Evolutionary conservation across 2,888 invertebrate species (phyloP), one percentile per base, ranked within the genome.

Genomic region (Oxyteleia sp.): DNA sequence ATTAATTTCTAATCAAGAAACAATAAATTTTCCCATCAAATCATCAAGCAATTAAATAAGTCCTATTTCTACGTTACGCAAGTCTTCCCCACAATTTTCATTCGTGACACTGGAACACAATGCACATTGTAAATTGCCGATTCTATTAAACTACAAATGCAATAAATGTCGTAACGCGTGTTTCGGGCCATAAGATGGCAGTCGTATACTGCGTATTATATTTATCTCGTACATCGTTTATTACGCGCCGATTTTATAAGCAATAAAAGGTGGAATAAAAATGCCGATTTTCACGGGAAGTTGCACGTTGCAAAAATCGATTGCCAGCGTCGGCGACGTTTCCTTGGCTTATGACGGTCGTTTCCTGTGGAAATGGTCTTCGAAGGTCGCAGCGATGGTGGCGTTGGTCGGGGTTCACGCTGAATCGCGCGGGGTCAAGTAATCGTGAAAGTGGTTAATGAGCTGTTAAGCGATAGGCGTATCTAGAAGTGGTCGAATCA

Each of bases 381-480:
- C n/a, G n/a, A 71, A 82, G 75, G 75, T 76, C 64, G 57, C 2
- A 7, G 41, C 49, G 69, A 64, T 49, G 45, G 68, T 64, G 45
- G 38, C 32, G 49, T 64, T 68, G 61, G 68, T 23, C 59, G 51
- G 32, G 57, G 82, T 75, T 82, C 69, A 69, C 49, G 29, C 16
- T 55, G 69, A 53, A 82, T 82, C 55, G 71, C 29, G 45, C 51
- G 68, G 75, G 84, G 84, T 84, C 84, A 82, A 82, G 74, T 64
- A 75, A 80, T 84, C 82, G 86, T 84, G 85, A 57, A 86, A 85
- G 86, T 86, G 86, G 84, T 88, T 89, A 89, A 89, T 89, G 89
- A 87, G 86, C 88, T 89, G 89, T 89, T 89, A 89, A 89, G 85
- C 81, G 88, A 85, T 85, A 84, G 86, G 78, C 80, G 76, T 71